Percentiles rank a stretch among this genome's conserved stretches.
These are phyloP conservation scores for Megaceryle maxima DNA, from an alignment of 2,113 vertebrate species.

Conservation along the genomic window DNA sequence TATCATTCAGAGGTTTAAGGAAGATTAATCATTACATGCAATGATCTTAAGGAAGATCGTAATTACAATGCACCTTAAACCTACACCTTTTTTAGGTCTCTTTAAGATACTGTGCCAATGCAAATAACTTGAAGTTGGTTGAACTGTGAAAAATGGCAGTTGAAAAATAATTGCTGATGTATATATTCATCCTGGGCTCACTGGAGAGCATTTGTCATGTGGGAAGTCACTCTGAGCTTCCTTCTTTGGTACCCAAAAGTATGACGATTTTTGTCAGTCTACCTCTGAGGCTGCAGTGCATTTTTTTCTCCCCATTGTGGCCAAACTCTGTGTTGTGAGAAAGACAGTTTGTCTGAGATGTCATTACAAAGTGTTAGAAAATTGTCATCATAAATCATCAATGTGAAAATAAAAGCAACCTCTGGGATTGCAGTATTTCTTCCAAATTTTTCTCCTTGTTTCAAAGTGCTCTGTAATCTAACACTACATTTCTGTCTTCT, in stretches of 20 bases:
- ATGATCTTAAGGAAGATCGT: not conserved
- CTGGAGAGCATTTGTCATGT: not conserved
- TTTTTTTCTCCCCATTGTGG: not conserved
- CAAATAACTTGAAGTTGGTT: not conserved
- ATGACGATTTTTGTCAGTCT: conserved; percentile 16
- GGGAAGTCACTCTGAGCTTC: not conserved
- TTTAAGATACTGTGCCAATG: not conserved
- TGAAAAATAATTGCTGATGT: not conserved
- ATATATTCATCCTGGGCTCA: not conserved
- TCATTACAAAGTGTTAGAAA: not conserved
- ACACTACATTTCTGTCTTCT: not conserved
- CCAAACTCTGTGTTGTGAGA: not conserved
- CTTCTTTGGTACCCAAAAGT: not conserved
- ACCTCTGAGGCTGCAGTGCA: not conserved
- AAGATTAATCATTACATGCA: not conserved
- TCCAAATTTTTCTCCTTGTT: not conserved
- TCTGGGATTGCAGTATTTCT: not conserved
- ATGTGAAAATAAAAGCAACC: not conserved
- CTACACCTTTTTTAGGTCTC: not conserved
- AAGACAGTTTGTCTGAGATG: not conserved
- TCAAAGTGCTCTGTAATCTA: not conserved
- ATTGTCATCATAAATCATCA: conserved; percentile 18
- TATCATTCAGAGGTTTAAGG: not conserved
- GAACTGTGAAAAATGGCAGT: not conserved
- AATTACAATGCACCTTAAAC: not conserved